Evolutionary conservation across 2,113 vertebrate species (phyloP).

Genomic region (Phoenicopterus ruber): DNA sequence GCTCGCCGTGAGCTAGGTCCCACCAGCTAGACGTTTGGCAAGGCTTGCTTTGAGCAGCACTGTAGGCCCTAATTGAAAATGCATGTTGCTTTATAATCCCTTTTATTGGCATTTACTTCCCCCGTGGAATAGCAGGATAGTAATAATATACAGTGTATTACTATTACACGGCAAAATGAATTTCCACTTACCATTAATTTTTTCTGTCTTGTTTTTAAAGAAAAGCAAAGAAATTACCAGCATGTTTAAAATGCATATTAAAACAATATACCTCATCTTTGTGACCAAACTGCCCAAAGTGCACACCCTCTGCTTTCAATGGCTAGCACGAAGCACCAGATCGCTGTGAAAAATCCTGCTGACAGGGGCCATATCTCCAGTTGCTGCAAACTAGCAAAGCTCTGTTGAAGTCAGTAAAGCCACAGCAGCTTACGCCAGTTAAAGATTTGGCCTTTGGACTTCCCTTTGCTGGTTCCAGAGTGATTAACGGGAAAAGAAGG

Average conservation of each 20-base stretch:
- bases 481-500: background rate
- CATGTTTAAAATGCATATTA: background rate
- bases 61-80: background rate
- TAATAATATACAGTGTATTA: background rate
- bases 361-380: background rate
- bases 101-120: constrained; percentile 10
- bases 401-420: background rate
- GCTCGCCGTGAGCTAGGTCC: background rate
- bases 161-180: background rate
- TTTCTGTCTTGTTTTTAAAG: background rate
- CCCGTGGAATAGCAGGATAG: background rate
- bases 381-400: background rate
- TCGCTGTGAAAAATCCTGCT: background rate
- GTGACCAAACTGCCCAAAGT: background rate
- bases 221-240: background rate
- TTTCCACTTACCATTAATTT: background rate
- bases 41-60: background rate
- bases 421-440: background rate
- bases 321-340: background rate
- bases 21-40: background rate
- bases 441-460: background rate
- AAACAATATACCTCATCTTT: background rate
- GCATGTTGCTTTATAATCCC: background rate
- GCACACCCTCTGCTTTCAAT: background rate
- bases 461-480: background rate